A percentile compares a stretch with the other conserved stretches of the same genome.
phyloP scores from a whole-genome alignment of 2,113 vertebrate genomes.

The Andinoacara biseriatus region DNA sequence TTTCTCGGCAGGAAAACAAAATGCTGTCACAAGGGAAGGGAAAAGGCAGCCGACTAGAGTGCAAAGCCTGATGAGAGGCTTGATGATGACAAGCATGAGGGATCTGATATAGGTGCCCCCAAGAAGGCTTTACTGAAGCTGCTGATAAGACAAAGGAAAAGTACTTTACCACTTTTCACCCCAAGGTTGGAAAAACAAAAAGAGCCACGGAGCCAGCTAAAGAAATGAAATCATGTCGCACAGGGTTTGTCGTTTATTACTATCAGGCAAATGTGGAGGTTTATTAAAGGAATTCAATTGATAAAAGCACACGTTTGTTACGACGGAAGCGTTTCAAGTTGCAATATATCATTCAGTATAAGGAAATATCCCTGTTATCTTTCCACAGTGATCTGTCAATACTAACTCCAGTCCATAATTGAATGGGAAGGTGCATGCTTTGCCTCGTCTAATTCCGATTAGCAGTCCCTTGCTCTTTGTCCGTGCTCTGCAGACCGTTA shows the following conservation, averaged over 20 bases:
- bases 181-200: slow-evolving; percentile 26
- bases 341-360: slow-evolving; percentile 25
- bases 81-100: slow-evolving; percentile 68
- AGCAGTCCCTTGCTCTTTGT: slow-evolving; percentile 44
- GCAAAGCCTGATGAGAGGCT: slow-evolving; percentile 61
- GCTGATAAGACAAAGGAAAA: slow-evolving; percentile 55
- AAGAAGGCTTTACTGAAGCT: slow-evolving; percentile 47
- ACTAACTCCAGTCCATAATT: slow-evolving; percentile 54
- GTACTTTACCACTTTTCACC: slow-evolving; percentile 41
- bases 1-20: slow-evolving; percentile 70
- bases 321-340: background rate
- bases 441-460: slow-evolving; percentile 66
- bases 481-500: slow-evolving; percentile 58
- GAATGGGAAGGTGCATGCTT: slow-evolving; percentile 54
- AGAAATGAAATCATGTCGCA: background rate
- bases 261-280: slow-evolving; percentile 32
- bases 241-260: slow-evolving; percentile 15
- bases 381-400: slow-evolving; percentile 46
- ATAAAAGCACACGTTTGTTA: slow-evolving; percentile 7
- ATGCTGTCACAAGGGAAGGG: slow-evolving; percentile 59
- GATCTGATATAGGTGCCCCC: slow-evolving; percentile 63
- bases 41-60: slow-evolving; percentile 38
- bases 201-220: background rate
- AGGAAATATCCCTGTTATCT: slow-evolving; percentile 30
- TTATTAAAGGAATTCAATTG: slow-evolving; percentile 23